A percentile compares a stretch with the other conserved stretches of the same genome.
phyloP scores from a whole-genome alignment of 2,888 invertebrate species.

The Leptinotarsa haldemani region DNA sequence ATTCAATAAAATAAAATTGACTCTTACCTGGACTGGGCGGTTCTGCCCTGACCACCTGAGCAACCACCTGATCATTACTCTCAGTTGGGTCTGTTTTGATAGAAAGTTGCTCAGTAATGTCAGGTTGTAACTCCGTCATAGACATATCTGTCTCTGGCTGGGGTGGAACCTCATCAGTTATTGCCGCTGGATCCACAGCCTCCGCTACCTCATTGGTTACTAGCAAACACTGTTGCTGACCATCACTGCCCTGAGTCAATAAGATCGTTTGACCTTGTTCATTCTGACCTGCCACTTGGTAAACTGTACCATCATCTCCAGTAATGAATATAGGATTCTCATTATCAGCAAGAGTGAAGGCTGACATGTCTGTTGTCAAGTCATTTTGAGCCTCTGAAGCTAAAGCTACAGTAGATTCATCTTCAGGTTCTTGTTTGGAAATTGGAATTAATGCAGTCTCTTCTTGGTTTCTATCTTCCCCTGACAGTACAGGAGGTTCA shows the following conservation, averaged over 20 bases:
- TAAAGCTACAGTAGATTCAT: constrained; percentile 28
- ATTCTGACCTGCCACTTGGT: constrained; percentile 80
- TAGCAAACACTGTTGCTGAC: constrained; percentile 78
- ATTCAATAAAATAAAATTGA: no score
- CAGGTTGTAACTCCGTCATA: constrained; percentile 49
- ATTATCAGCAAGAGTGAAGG: constrained; percentile 56
- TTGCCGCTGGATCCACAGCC: constrained; percentile 57
- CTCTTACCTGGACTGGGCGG: constrained; percentile 82
- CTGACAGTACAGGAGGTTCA: constrained; percentile 61
- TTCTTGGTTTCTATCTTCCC: constrained; percentile 16
- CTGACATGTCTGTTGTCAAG: constrained; percentile 54
- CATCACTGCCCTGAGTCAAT: constrained; percentile 75
- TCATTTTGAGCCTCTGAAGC: constrained; percentile 11
- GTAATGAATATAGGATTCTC: constrained; percentile 81
- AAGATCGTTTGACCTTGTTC: constrained; percentile 82
- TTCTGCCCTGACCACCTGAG: constrained; percentile 87
- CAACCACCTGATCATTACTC: constrained; percentile 78
- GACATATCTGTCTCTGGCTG: constrained; percentile 43
- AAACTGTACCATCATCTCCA: constrained; percentile 85
- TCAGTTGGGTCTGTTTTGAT: constrained; percentile 64
- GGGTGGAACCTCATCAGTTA: constrained; percentile 38
- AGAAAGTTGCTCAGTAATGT: constrained; percentile 54
- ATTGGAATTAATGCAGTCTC: constrained; percentile 5
- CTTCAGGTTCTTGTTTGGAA: constrained; percentile 16
- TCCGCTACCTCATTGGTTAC: constrained; percentile 73